Conservation (phyloP, 2,888 invertebrate genomes). For the Sympetrum striolatum region DNA sequence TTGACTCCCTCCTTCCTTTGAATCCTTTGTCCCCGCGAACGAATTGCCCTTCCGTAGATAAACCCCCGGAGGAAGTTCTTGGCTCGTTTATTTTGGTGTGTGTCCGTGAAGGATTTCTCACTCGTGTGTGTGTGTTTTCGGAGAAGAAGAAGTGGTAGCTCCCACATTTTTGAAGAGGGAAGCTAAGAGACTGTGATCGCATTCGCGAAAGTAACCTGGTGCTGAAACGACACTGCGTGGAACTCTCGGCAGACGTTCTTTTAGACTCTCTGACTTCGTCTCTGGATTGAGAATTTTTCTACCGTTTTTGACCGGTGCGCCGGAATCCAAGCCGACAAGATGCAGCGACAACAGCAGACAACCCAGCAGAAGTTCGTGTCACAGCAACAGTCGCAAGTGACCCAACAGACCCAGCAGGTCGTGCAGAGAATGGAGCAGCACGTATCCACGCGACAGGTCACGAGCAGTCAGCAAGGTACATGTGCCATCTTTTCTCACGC, state of each 20-base stretch:
- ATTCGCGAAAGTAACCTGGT: not conserved
- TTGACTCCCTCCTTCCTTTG: not conserved
- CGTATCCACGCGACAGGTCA: conserved; percentile 75
- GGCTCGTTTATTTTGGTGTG: conserved; percentile 18
- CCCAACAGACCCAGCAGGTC: conserved; percentile 59
- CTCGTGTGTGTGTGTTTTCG: conserved; percentile 29
- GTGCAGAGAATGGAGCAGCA: conserved; percentile 77
- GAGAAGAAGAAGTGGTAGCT: conserved; percentile 27
- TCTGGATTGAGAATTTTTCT: conserved; percentile 24
- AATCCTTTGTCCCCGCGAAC: conserved; percentile 1
- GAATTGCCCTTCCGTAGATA: conserved; percentile 13
- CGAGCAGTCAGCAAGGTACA: conserved; percentile 68
- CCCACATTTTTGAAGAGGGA: not conserved
- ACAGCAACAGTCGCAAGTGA: conserved; percentile 60
- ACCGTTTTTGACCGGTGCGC: not conserved
- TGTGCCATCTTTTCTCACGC: not conserved
- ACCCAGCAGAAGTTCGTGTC: conserved; percentile 61
- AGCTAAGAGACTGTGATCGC: not conserved
- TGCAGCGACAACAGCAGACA: conserved; percentile 51
- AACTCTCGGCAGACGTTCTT: not conserved
- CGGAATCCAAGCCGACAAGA: conserved; percentile 44
- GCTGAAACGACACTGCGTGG: not conserved
- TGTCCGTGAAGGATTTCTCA: conserved; percentile 34
- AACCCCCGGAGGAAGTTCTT: conserved; percentile 29
- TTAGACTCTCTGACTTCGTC: conserved; percentile 2